phyloP scores from a whole-genome alignment of 2,888 invertebrate genomes.

The Xiphydria camelus region DNA sequence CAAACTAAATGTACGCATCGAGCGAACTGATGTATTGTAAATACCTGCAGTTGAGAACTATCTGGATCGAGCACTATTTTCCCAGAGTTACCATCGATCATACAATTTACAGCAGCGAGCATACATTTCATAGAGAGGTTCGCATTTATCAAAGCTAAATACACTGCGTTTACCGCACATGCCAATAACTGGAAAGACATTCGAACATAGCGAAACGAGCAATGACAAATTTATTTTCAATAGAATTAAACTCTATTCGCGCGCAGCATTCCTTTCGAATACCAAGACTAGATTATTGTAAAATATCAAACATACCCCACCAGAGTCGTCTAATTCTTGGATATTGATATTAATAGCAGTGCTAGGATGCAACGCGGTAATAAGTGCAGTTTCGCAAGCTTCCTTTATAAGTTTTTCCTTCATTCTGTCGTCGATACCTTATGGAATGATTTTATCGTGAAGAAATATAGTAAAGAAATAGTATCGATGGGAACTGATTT shows the following conservation, averaged over 20 bases:
- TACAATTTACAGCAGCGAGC: conserved; percentile 79
- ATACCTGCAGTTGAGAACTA: conserved; percentile 55
- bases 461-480: not conserved
- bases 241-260: no score
- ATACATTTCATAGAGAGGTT: conserved; percentile 82
- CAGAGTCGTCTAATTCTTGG: conserved; percentile 85
- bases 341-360: conserved; percentile 77
- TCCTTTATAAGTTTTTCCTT: conserved; percentile 76
- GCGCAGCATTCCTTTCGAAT: no score
- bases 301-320: conserved; percentile 67
- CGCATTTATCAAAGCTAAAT: conserved; percentile 80
- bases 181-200: conserved; percentile 68
- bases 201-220: conserved; percentile 29
- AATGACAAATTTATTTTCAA: conserved; percentile 17
- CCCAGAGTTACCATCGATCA: conserved; percentile 64
- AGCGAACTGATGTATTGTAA: conserved; percentile 23
- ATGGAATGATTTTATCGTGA: conserved; percentile 21
- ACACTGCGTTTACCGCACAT: conserved; percentile 80
- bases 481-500: not conserved
- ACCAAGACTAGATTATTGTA: conserved; percentile 2
- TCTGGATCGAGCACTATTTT: conserved; percentile 69
- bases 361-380: conserved; percentile 76
- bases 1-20: conserved; percentile 5
- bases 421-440: conserved; percentile 70
- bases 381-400: conserved; percentile 75